Evolutionary conservation across 2,888 invertebrate genomes (phyloP).

Genomic region (Yponomeuta plumbellus): DNA sequence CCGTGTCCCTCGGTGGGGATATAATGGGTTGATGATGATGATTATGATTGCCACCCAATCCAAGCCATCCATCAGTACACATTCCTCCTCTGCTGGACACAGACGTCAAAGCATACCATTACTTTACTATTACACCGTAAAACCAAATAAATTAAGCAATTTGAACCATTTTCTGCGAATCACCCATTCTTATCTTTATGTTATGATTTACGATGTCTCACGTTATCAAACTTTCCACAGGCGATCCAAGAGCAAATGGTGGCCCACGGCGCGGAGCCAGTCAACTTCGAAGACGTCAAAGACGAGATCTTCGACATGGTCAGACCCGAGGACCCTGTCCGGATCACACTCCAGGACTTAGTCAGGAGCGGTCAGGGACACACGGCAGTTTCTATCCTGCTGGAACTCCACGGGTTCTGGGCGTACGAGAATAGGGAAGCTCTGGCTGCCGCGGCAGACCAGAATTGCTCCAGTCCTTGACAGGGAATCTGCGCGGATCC

Average conservation of each 20-base stretch:
- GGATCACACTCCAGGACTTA: slow-evolving; percentile 92
- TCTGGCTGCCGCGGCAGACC: slow-evolving; percentile 81
- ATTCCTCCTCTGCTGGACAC: no score
- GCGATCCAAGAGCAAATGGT: slow-evolving; percentile 95
- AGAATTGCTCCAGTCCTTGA: slow-evolving; percentile 45
- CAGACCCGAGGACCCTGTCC: slow-evolving; percentile 87
- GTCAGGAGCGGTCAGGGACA: slow-evolving; percentile 93
- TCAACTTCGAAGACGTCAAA: slow-evolving; percentile 95
- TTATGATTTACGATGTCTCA: background rate
- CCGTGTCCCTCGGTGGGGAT: no score
- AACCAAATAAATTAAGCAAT: no score
- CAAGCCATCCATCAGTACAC: no score
- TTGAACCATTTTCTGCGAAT: no score
- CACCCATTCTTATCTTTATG: no score
- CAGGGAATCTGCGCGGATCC: background rate
- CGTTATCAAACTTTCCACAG: slow-evolving; percentile 44
- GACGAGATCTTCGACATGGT: slow-evolving; percentile 99
- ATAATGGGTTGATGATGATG: no score
- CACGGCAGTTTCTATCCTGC: slow-evolving; percentile 93
- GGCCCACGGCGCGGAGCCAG: slow-evolving; percentile 90
- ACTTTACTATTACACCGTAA: no score
- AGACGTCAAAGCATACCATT: no score
- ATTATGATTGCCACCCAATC: background rate
- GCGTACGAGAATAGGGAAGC: slow-evolving; percentile 96
- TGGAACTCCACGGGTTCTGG: slow-evolving; percentile 98